phyloP scores from a whole-genome alignment of 1,140 invertebrate species.

The Gryon sp. region DNA sequence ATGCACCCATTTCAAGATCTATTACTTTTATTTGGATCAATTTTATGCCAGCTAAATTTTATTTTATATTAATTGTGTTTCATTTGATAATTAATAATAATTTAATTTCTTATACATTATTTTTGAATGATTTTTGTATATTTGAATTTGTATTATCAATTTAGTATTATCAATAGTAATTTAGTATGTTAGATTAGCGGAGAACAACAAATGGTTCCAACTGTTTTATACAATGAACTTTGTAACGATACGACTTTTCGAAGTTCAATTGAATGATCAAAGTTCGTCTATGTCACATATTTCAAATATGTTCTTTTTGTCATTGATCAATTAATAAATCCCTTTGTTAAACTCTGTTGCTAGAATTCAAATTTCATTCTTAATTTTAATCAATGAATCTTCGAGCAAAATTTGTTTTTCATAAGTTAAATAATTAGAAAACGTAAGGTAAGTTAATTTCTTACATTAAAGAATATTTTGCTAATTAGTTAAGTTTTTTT shows the following conservation, averaged over 20 bases:
- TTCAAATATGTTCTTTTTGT: constrained; percentile 14
- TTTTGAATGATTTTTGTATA: no score
- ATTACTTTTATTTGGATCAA: no score
- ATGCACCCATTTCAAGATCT: no score
- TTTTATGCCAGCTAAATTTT: no score
- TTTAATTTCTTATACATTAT: no score
- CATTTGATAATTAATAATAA: not conserved
- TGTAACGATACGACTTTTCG: constrained; percentile 28
- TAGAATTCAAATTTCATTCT: not conserved
- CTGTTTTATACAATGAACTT: constrained; percentile 22
- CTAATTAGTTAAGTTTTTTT: no score
- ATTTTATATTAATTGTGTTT: no score
- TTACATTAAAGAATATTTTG: no score
- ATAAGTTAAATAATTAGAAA: no score
- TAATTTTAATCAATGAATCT: not conserved
- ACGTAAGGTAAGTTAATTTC: no score
- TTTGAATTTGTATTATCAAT: no score
- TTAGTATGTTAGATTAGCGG: not conserved
- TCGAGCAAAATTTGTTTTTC: not conserved
- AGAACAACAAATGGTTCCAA: constrained; percentile 13
- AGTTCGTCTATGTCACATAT: constrained; percentile 21
- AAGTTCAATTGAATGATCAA: constrained; percentile 27
- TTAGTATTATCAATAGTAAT: no score
- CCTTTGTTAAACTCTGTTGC: not conserved
- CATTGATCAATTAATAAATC: constrained; percentile 21